A percentile compares a stretch with the other conserved stretches of the same genome.
phyloP scores from a whole-genome alignment of 2,888 invertebrate genomes.

The Acleris emargana region DNA sequence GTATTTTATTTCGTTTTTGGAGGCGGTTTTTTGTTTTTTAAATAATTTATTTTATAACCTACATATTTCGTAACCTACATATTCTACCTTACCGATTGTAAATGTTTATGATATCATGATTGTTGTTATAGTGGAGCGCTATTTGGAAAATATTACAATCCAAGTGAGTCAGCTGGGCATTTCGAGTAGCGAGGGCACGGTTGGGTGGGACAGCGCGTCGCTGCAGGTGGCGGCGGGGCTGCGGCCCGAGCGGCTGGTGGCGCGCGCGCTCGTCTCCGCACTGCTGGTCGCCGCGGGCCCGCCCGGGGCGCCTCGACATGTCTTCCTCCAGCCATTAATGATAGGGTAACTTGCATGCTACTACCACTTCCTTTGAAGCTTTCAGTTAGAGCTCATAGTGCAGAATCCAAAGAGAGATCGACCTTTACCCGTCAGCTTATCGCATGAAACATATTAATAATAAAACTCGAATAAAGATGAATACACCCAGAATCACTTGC shows the following conservation, averaged over 20 bases:
- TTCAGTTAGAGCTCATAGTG: no score
- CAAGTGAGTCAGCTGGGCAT: constrained; percentile 58
- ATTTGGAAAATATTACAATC: constrained; percentile 59
- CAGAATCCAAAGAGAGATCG: no score
- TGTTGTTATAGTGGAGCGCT: constrained; percentile 46
- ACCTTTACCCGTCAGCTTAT: no score
- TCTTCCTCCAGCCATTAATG: constrained; percentile 62
- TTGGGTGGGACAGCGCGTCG: constrained; percentile 54
- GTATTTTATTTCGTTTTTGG: no score
- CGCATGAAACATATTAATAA: no score
- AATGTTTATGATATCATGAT: not conserved
- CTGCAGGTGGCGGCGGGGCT: constrained; percentile 51
- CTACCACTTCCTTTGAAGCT: not conserved
- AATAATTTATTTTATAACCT: no score
- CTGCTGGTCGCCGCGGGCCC: constrained; percentile 54
- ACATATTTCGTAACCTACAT: no score
- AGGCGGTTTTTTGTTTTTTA: no score
- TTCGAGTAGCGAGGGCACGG: constrained; percentile 51
- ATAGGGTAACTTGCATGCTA: not conserved
- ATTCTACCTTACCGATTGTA: no score
- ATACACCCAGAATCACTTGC: no score
- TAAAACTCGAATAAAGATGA: no score
- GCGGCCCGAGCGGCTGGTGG: constrained; percentile 55
- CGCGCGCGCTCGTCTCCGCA: constrained; percentile 51
- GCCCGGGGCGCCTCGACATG: constrained; percentile 49